These are phyloP conservation scores for Nannospalax galili DNA, from an alignment of 2,113 vertebrate species.

Conservation along the genomic window DNA sequence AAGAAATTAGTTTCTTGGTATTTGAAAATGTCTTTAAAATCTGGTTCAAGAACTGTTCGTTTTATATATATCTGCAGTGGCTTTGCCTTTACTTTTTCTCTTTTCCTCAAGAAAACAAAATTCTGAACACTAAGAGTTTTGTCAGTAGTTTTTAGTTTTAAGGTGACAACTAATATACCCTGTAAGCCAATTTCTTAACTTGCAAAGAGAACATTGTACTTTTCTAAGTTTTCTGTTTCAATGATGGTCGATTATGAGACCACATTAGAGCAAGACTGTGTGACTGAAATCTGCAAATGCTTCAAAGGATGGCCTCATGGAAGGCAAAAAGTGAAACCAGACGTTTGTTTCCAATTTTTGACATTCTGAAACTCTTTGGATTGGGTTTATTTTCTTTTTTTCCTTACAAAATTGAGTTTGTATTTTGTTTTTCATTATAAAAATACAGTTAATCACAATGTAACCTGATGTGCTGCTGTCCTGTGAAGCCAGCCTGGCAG, in stretches of 20 bases:
- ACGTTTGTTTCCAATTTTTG: conserved; percentile 52
- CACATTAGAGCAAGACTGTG: neutral
- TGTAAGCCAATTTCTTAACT: neutral
- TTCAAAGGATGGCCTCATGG: conserved; percentile 13
- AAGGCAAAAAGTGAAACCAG: neutral
- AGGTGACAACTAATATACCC: neutral
- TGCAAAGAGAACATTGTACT: neutral
- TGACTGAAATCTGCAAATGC: neutral
- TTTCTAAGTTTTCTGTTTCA: conserved; percentile 13
- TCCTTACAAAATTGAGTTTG: conserved; percentile 77
- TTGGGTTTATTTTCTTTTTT: conserved; percentile 51
- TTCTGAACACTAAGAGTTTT: neutral
- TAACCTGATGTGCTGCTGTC: conserved; percentile 79
- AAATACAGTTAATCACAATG: conserved; percentile 81
- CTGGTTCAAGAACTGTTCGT: neutral
- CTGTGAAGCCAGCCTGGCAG: conserved; percentile 81
- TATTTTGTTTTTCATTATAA: conserved; percentile 77
- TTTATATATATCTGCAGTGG: neutral
- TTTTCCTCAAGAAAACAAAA: neutral
- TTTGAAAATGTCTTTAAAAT: neutral
- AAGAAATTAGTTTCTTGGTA: conserved; percentile 8
- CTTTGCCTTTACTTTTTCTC: neutral
- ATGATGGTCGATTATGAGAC: neutral
- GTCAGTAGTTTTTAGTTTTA: neutral
- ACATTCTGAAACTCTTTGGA: conserved; percentile 56